These are phyloP conservation scores for Heliocidaris tuberculata DNA, from an alignment of 35 echinoderm and acorn worm species.

Conservation along the genomic window DNA sequence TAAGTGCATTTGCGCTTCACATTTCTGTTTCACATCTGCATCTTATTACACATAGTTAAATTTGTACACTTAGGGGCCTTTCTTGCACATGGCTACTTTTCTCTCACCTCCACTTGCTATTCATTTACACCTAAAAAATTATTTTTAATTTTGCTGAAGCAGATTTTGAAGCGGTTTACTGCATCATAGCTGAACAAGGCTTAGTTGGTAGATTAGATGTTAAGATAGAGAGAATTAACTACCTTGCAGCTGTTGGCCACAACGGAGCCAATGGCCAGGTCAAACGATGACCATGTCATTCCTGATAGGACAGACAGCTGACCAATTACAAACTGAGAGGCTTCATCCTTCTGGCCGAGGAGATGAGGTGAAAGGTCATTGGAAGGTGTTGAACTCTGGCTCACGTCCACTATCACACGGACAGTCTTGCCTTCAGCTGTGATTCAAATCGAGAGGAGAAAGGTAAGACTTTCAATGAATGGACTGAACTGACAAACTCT, in stretches of 20 bases:
- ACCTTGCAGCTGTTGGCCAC: slow-evolving; percentile 59
- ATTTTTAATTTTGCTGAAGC: too few relatives aligned
- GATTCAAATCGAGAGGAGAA: not conserved
- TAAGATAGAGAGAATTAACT: not conserved
- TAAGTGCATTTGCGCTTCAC: too few relatives aligned
- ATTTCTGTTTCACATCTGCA: too few relatives aligned
- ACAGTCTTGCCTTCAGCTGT: slow-evolving; percentile 52
- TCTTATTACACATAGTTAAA: too few relatives aligned
- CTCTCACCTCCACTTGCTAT: too few relatives aligned
- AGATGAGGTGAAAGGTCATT: slow-evolving; percentile 48
- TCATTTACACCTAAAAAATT: too few relatives aligned
- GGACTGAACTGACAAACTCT: too few relatives aligned
- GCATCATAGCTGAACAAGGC: not conserved
- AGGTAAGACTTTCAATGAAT: too few relatives aligned
- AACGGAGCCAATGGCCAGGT: slow-evolving; percentile 55
- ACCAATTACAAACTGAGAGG: slow-evolving; percentile 51
- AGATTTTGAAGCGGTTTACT: not conserved
- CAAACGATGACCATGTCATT: slow-evolving; percentile 63
- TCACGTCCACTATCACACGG: slow-evolving; percentile 54
- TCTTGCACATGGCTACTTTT: too few relatives aligned
- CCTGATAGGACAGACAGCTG: slow-evolving; percentile 58
- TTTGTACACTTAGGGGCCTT: too few relatives aligned
- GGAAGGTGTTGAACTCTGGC: slow-evolving; percentile 18
- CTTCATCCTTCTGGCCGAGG: slow-evolving; percentile 49
- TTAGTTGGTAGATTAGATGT: not conserved